Conservation (phyloP, 2,113 vertebrate genomes). For the Thalassoma bifasciatum region DNA sequence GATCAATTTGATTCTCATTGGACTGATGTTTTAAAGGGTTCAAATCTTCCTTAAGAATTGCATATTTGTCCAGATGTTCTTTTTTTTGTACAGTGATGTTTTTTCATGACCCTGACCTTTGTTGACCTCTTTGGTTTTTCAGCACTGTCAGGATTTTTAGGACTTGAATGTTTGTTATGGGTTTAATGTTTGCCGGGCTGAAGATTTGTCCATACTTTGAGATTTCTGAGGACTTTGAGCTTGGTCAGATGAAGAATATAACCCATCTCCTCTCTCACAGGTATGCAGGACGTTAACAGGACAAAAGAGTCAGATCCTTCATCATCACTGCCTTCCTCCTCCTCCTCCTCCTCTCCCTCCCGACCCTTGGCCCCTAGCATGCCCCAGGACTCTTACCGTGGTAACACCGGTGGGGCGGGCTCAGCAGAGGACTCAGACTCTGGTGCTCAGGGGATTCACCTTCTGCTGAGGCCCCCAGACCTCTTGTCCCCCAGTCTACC, state of each 20-base stretch:
- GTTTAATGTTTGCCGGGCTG: too few relatives aligned
- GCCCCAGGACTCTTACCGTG: conserved; percentile 47
- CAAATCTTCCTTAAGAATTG: too few relatives aligned
- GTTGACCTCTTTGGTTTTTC: too few relatives aligned
- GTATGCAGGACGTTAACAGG: conserved; percentile 49
- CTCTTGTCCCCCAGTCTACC: conserved; percentile 80
- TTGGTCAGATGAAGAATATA: background rate
- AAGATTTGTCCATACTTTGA: too few relatives aligned
- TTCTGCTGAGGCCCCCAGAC: conserved; percentile 81
- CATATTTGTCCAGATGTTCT: too few relatives aligned
- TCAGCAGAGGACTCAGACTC: conserved; percentile 66
- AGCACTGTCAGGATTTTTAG: too few relatives aligned
- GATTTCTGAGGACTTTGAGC: background rate
- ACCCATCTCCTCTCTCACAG: conserved; percentile 34
- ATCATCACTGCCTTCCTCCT: conserved; percentile 22
- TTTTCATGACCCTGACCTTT: too few relatives aligned
- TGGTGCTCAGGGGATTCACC: conserved; percentile 84
- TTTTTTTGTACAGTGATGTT: too few relatives aligned
- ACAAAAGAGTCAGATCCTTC: conserved; percentile 46
- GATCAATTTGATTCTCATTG: too few relatives aligned
- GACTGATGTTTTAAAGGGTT: too few relatives aligned
- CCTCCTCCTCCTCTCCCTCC: conserved; percentile 8
- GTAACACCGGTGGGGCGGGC: conserved; percentile 31
- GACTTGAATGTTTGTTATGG: too few relatives aligned
- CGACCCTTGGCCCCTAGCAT: conserved; percentile 31